These are phyloP conservation scores for Misgurnus anguillicaudatus DNA, from an alignment of 2,113 vertebrate species.

Conservation along the genomic window DNA sequence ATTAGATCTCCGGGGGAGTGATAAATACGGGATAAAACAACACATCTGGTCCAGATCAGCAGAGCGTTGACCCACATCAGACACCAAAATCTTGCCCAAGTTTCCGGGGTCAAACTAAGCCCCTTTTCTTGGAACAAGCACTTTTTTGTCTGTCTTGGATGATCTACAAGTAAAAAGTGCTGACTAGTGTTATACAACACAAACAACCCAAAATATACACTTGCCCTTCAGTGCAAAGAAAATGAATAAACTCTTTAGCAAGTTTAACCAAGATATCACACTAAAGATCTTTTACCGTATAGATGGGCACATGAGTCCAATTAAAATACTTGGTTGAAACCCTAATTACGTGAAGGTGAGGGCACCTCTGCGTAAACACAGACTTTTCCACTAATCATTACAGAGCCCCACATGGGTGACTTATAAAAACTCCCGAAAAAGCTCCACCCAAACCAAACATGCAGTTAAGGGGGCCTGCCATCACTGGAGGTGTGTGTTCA, in stretches of 20 bases:
- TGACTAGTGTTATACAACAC: not conserved
- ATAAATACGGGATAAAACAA: conserved; percentile 41
- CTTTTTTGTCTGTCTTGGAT: conserved; percentile 7
- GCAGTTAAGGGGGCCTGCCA: conserved; percentile 5
- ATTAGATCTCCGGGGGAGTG: not conserved
- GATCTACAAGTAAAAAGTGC: not conserved
- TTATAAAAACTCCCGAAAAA: not conserved
- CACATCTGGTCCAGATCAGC: conserved; percentile 53
- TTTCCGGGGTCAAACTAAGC: conserved; percentile 3
- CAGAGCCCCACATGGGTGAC: conserved; percentile 7
- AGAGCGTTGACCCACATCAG: conserved; percentile 20
- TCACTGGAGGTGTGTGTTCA: not conserved
- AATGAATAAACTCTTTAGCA: not conserved
- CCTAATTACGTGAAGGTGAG: conserved; percentile 11
- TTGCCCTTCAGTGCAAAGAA: not conserved
- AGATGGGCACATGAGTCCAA: not conserved
- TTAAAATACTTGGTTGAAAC: conserved; percentile 24
- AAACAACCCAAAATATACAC: not conserved
- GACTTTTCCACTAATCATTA: conserved; percentile 27
- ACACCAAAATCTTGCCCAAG: conserved; percentile 25
- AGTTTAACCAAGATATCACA: not conserved
- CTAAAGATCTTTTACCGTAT: not conserved
- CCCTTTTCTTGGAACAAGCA: conserved; percentile 2
- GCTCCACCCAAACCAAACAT: conserved; percentile 36
- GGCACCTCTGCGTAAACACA: conserved; percentile 6